phyloP scores from a whole-genome alignment of 2,888 invertebrate species.

The Periphyllus acericola region DNA sequence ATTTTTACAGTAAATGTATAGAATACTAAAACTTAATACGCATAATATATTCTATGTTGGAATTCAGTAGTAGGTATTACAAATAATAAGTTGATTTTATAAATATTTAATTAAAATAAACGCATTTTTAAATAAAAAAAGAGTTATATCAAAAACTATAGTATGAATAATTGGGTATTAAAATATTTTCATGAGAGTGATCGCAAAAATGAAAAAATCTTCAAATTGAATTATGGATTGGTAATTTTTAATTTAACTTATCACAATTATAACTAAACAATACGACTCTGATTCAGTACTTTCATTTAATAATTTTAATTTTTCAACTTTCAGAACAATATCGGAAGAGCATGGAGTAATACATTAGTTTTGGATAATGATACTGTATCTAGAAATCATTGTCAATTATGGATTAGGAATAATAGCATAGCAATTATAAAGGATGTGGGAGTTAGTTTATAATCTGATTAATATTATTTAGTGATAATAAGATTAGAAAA shows the following conservation, averaged over 20 bases:
- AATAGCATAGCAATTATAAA: background rate
- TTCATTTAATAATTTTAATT: background rate
- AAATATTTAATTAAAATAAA: too few relatives aligned
- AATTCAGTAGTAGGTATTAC: too few relatives aligned
- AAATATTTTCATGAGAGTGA: background rate
- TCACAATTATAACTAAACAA: background rate
- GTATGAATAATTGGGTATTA: too few relatives aligned
- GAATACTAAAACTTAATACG: too few relatives aligned
- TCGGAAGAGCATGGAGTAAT: background rate
- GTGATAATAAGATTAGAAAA: background rate
- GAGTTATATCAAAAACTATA: too few relatives aligned
- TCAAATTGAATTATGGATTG: background rate
- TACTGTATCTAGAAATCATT: slow-evolving; percentile 13
- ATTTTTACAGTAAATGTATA: too few relatives aligned
- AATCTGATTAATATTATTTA: background rate
- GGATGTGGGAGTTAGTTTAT: background rate
- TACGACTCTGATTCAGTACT: background rate
- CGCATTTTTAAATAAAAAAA: too few relatives aligned
- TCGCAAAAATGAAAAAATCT: background rate
- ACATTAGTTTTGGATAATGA: background rate
- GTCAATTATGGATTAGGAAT: slow-evolving; percentile 19
- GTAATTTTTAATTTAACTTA: background rate
- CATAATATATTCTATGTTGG: too few relatives aligned
- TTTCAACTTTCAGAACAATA: slow-evolving; percentile 18
- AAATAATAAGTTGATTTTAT: too few relatives aligned